These are phyloP conservation scores for Gorilla gorilla DNA, from an alignment of 2,113 vertebrate genomes.

Conservation along the genomic window DNA sequence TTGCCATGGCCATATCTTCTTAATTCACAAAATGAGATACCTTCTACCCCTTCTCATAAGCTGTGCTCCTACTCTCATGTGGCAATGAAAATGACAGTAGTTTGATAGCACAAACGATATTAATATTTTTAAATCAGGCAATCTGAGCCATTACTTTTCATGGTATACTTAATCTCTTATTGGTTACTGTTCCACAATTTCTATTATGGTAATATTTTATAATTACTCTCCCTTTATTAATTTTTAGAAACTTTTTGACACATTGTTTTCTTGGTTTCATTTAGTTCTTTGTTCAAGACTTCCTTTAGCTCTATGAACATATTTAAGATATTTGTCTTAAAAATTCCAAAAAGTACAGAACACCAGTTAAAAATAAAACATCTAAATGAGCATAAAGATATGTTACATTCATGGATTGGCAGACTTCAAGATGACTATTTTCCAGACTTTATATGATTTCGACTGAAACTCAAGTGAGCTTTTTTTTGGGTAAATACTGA, in stretches of 20 bases:
- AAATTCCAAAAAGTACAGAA: not conserved
- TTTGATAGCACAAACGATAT: not conserved
- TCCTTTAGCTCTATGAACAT: not conserved
- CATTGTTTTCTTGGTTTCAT: not conserved
- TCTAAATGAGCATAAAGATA: not conserved
- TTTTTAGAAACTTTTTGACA: not conserved
- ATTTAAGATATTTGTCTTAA: not conserved
- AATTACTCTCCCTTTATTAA: not conserved
- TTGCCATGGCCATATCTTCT: not conserved
- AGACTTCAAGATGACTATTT: not conserved
- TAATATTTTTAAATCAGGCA: not conserved
- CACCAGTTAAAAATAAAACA: not conserved
- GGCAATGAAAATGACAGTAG: not conserved
- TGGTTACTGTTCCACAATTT: not conserved
- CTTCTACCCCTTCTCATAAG: not conserved
- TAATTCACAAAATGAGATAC: not conserved
- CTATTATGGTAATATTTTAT: not conserved
- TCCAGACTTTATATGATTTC: not conserved
- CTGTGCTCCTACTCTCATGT: not conserved
- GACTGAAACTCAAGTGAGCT: not conserved
- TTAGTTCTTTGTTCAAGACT: not conserved
- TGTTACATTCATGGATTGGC: not conserved
- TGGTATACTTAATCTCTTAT: not conserved
- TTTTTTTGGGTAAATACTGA: not conserved
- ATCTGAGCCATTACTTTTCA: not conserved